Conservation (phyloP, 92 coral and sea anemone genomes). For the Meandrina meandrites region DNA sequence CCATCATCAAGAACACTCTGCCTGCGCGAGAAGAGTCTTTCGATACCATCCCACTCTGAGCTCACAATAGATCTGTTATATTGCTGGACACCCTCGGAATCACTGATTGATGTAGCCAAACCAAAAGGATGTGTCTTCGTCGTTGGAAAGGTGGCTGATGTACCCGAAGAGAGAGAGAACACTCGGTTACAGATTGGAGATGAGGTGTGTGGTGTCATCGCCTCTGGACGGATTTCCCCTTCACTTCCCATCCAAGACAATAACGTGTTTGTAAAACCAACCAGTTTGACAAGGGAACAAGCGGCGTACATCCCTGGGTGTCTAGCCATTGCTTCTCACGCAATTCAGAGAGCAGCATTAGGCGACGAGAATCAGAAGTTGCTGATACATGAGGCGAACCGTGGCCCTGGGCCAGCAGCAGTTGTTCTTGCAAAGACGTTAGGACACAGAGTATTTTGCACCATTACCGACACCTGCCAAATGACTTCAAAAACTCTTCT, state of each 20-base stretch:
- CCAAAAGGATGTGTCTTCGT: conserved; percentile 33
- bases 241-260: background rate
- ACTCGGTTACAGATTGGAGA: conserved; percentile 15
- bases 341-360: conserved; percentile 34
- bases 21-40: conserved; percentile 14
- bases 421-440: conserved; percentile 48
- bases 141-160: conserved; percentile 22
- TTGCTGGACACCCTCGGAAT: conserved; percentile 24
- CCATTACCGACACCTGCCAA: conserved; percentile 25
- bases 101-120: conserved; percentile 16
- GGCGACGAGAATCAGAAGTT: background rate
- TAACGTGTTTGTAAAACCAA: conserved; percentile 45
- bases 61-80: conserved; percentile 8
- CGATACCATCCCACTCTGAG: conserved; percentile 12
- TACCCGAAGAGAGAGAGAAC: background rate
- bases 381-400: conserved; percentile 59
- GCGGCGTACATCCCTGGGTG: conserved; percentile 54
- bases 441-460: conserved; percentile 56
- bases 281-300: conserved; percentile 36
- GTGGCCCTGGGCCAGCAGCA: conserved; percentile 60
- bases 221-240: conserved; percentile 45
- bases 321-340: conserved; percentile 50
- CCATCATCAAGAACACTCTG: conserved; percentile 21
- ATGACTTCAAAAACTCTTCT: conserved; percentile 18
- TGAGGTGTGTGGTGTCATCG: conserved; percentile 50